Evolutionary conservation across 2,888 invertebrate genomes (phyloP).

Genomic region (Andricus quercusramuli): DNA sequence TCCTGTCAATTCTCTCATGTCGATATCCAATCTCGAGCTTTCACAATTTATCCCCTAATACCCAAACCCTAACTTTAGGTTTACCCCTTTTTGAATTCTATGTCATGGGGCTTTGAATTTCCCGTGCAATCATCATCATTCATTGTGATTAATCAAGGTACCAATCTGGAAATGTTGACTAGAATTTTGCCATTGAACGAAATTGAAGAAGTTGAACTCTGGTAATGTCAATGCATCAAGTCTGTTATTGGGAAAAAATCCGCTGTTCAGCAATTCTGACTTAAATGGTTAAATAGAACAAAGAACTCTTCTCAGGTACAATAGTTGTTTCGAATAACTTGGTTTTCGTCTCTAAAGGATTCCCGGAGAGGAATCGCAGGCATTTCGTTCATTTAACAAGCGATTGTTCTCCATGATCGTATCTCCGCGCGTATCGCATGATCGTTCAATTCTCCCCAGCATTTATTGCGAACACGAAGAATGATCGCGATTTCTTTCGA

Average conservation of each 20-base stretch:
- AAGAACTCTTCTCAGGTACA: slow-evolving; percentile 33
- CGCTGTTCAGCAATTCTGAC: background rate
- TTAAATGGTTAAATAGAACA: slow-evolving; percentile 31
- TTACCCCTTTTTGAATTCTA: slow-evolving; percentile 16
- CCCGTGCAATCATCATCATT: background rate
- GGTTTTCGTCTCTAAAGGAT: slow-evolving; percentile 36
- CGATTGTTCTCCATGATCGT: slow-evolving; percentile 39
- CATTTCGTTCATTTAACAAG: slow-evolving; percentile 42
- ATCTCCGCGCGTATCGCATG: slow-evolving; percentile 40
- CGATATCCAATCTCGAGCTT: slow-evolving; percentile 39
- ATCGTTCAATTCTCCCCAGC: slow-evolving; percentile 39
- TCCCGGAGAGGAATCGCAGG: slow-evolving; percentile 37
- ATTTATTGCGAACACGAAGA: slow-evolving; percentile 37
- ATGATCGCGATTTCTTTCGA: slow-evolving; percentile 41
- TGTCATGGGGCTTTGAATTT: background rate
- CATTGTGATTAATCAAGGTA: background rate
- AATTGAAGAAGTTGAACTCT: background rate
- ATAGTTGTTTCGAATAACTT: slow-evolving; percentile 36
- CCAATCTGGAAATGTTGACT: too few relatives aligned
- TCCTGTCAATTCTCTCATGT: slow-evolving; percentile 42
- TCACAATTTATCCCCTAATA: slow-evolving; percentile 30
- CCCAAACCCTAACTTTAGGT: slow-evolving; percentile 31
- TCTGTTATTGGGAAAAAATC: background rate
- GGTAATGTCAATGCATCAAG: background rate
- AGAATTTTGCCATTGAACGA: too few relatives aligned